Evolutionary conservation across 2,113 vertebrate species (phyloP).

Genomic region (Taxidea taxus): DNA sequence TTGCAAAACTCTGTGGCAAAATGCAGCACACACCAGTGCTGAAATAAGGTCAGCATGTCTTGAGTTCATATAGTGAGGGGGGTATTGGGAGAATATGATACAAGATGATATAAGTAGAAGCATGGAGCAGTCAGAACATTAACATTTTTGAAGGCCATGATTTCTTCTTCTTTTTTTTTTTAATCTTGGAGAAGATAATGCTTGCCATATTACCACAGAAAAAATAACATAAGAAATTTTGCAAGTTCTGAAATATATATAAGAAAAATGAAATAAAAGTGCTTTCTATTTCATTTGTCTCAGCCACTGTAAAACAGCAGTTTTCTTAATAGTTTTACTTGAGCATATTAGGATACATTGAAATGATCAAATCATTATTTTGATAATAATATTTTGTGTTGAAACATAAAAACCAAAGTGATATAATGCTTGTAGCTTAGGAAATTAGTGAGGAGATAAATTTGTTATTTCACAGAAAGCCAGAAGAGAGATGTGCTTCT

Average conservation of each 20-base stretch:
- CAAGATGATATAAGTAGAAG: not conserved
- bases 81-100: not conserved
- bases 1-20: not conserved
- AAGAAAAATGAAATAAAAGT: not conserved
- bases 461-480: not conserved
- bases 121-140: not conserved
- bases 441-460: not conserved
- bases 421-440: not conserved
- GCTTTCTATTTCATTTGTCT: not conserved
- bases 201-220: not conserved
- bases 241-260: not conserved
- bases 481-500: not conserved
- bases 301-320: not conserved
- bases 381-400: not conserved
- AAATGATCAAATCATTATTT: not conserved
- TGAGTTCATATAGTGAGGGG: not conserved
- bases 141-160: not conserved
- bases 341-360: not conserved
- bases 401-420: not conserved
- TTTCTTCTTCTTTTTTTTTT: not conserved
- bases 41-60: not conserved
- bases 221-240: not conserved
- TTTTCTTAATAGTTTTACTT: not conserved
- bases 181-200: not conserved
- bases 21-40: not conserved